Percentiles rank a stretch among this genome's conserved stretches.
phyloP scores from a whole-genome alignment of 1,140 invertebrate species.

The Probaryconus sp. region DNA sequence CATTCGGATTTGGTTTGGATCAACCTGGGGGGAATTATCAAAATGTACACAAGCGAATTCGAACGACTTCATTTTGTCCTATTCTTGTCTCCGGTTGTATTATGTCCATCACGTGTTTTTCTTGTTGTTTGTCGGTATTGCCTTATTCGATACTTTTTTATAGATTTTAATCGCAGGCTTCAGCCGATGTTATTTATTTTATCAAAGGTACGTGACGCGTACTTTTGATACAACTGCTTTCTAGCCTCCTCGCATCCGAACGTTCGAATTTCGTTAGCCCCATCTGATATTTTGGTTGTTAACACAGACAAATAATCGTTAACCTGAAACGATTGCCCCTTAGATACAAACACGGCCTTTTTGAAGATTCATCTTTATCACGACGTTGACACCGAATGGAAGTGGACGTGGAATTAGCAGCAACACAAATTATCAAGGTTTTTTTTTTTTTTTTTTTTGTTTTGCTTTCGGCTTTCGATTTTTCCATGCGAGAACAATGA shows the following conservation, averaged over 20 bases:
- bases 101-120: slow-evolving; percentile 63
- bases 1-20: slow-evolving; percentile 65
- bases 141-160: slow-evolving; percentile 65
- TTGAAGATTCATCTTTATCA: slow-evolving; percentile 60
- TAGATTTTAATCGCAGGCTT: slow-evolving; percentile 61
- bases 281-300: slow-evolving; percentile 54
- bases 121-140: slow-evolving; percentile 62
- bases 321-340: slow-evolving; percentile 54
- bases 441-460: too few relatives aligned
- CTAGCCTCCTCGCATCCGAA: slow-evolving; percentile 46
- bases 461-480: slow-evolving; percentile 15
- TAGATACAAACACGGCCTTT: slow-evolving; percentile 54
- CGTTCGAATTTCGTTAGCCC: slow-evolving; percentile 54
- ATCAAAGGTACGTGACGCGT: slow-evolving; percentile 59
- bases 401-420: slow-evolving; percentile 37
- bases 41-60: slow-evolving; percentile 58
- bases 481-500: slow-evolving; percentile 38
- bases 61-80: slow-evolving; percentile 55
- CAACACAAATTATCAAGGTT: slow-evolving; percentile 41
- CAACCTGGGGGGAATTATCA: slow-evolving; percentile 59
- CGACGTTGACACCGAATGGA: slow-evolving; percentile 50
- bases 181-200: slow-evolving; percentile 62
- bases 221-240: slow-evolving; percentile 31
- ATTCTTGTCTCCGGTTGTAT: slow-evolving; percentile 35
- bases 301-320: slow-evolving; percentile 60